Base-by-base conservation (phyloP, 2,888 invertebrate genomes). In the Furcula furcula region DNA sequence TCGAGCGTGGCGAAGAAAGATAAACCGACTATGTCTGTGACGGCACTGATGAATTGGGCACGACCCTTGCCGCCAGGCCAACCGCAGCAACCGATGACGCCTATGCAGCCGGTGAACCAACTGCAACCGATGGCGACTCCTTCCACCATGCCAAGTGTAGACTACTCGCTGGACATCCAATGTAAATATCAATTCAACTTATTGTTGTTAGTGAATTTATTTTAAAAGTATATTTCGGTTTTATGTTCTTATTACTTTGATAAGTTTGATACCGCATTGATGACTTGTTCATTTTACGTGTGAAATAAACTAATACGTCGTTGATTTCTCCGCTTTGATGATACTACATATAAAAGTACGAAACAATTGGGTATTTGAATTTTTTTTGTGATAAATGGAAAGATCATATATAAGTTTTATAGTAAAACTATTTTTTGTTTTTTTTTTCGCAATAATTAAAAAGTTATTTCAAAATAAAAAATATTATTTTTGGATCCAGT, bases 11-110 rank as follows among this genome's bases (percentile, higher is more conserved):
- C 94, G 92, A 95, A 94, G 91, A 95, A 95, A 88, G 95, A 95
- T 84, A 94, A 95, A 78, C 94, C 95, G 66, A 94, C 94, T 90
- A 94, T 94, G 93, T 94, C 94, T 76, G 95, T 95, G 72, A 93
- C 94, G 67, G 94, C 94, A 65, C 93, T 95, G 75, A 94, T 95
- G 71, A 92, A 92, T 77, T 93, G 93, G 92, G 90, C 91, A 59
- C 90, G 75, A 82, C 92, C 78, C 75, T 87, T 66, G 55, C 72
- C 75, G 29, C 76, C 77, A 36, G 74, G 69, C 28, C 73, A 66
- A 61, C 78, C 68, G 65, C 78, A 71, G 53, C 75, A 81, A 56
- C 76, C 76, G 50, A 73, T 78, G 62, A 62, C 79, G 43, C 79
- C 84, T 29, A 61, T 63, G 29, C 62, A 66, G 21, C 44, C 40